Evolutionary conservation across 2,888 invertebrate genomes (phyloP), one percentile per base, ranked within the genome.

Genomic region (Drosophila meridiana): DNA sequence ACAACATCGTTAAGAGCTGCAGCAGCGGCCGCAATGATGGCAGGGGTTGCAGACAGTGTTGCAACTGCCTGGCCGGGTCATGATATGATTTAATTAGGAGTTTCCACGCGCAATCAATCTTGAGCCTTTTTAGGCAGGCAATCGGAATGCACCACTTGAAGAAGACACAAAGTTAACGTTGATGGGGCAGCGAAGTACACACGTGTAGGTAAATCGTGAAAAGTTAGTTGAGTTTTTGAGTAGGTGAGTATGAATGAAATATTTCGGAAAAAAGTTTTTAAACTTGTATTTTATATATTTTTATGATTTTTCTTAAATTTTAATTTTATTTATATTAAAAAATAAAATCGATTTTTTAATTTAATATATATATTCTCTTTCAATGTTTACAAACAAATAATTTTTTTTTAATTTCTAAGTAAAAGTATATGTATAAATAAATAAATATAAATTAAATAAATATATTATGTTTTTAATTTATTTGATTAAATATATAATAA

Each of bases 91-190:
- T 91, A 91, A 92, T 91, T 92, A 92, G 83, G 83, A 84, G 87
- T 91, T 91, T 91, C 91, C 86, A 83, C 83, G 90, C 77, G 86
- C 87, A 92, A 92, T 92, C 90, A 92, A 91, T 91, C 92, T 91
- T 91, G 78, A 36, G 65, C 72, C 77, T 60, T 69, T 80, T 73
- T 70, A 56, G 60, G 47, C 50, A 59, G 64, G 60, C 82, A 64
- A 71, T 70, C 59, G 56, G 40, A 73, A 53, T 40, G 67, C 69
- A 57, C 43, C 83, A 79, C 77, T 81, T 78, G 66, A 75, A 28
- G 34, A 7, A 14, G 45, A 48, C 42, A 59, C 66, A 38, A 32
- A 57, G 36, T 38, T 64, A 20, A 65, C 57, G 32, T 58, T 40
- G 26, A 40, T 32, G 32, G 14, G 30, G 60, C 32, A 26, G 43